A percentile compares a stretch with the other conserved stretches of the same genome.
phyloP scores from a whole-genome alignment of 2,797 vertebrate species.

The Premnoplex brunnescens region DNA sequence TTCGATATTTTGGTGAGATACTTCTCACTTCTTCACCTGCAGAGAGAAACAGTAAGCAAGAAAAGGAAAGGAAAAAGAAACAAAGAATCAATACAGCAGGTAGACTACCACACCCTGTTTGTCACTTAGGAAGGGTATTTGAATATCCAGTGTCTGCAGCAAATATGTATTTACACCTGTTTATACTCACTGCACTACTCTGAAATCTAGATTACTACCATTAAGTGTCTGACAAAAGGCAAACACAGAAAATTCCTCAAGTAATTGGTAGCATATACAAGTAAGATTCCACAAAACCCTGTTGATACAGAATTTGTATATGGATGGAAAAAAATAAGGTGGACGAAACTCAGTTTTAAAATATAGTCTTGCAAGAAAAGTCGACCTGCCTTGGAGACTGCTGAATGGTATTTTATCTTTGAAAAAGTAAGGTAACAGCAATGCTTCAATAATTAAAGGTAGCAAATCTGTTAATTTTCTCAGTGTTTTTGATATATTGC shows the following conservation, averaged over 20 bases:
- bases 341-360: not conserved
- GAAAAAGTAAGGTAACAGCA: not conserved
- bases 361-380: not conserved
- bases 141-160: not conserved
- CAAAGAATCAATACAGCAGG: not conserved
- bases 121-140: not conserved
- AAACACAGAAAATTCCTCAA: not conserved
- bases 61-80: not conserved
- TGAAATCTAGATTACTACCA: not conserved
- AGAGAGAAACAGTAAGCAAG: slow-evolving; percentile 19
- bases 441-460: not conserved
- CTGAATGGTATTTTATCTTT: not conserved
- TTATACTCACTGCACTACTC: not conserved
- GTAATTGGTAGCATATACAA: not conserved
- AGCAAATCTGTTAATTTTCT: not conserved
- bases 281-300: not conserved
- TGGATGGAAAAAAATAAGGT: not conserved
- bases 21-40: slow-evolving; percentile 42
- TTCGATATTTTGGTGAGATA: not conserved
- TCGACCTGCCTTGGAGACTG: not conserved
- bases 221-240: not conserved
- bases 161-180: not conserved
- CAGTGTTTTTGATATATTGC: not conserved
- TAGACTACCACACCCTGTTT: not conserved
- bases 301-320: not conserved